These are phyloP conservation scores for Apostichopus leukothele DNA, from an alignment of 53 echinoderm and acorn worm species.

Conservation along the genomic window DNA sequence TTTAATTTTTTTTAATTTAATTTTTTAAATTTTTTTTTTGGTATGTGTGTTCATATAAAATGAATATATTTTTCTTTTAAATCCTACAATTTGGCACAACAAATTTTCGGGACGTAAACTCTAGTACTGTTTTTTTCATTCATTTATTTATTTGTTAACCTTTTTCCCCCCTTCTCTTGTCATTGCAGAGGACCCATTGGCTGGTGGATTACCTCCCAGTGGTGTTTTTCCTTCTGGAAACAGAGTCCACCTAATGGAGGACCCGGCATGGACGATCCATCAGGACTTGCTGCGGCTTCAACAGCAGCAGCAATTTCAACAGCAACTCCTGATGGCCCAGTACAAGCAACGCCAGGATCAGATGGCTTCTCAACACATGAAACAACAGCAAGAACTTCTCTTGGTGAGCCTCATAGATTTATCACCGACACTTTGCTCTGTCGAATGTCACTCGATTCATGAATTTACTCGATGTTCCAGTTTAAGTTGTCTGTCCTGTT, in stretches of 20 bases:
- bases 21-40: too few relatives aligned
- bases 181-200: constrained; percentile 37
- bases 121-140: too few relatives aligned
- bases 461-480: too few relatives aligned
- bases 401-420: constrained; percentile 54
- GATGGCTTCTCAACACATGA: constrained; percentile 85
- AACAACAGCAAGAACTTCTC: constrained; percentile 91
- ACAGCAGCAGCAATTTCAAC: constrained; percentile 97
- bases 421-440: too few relatives aligned
- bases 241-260: constrained; percentile 50
- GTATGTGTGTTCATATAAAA: too few relatives aligned
- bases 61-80: too few relatives aligned
- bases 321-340: constrained; percentile 88
- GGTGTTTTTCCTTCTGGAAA: constrained; percentile 47
- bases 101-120: too few relatives aligned
- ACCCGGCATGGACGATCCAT: constrained; percentile 55
- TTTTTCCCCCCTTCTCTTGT: neutral
- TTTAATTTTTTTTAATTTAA: too few relatives aligned
- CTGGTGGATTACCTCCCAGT: constrained; percentile 41
- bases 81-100: too few relatives aligned
- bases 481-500: too few relatives aligned
- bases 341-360: constrained; percentile 88
- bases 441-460: too few relatives aligned
- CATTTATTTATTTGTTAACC: too few relatives aligned
- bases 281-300: constrained; percentile 64